Evolutionary conservation across 2,888 invertebrate genomes (phyloP).

Genomic region (Diploptera punctata): DNA sequence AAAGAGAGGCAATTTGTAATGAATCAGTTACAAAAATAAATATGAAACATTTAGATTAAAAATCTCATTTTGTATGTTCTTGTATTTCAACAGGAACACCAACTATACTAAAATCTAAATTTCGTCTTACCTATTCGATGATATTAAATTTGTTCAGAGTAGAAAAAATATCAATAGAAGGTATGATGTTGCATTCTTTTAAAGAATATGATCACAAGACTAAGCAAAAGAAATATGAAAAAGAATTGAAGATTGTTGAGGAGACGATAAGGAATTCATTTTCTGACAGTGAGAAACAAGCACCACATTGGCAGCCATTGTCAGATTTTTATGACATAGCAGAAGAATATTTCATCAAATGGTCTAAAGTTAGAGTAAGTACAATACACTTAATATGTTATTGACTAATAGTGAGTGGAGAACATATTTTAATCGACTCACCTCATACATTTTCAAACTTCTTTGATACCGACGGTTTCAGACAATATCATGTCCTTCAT

Average conservation of each 20-base stretch:
- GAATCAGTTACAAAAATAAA: too few relatives aligned
- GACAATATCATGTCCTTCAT: too few relatives aligned
- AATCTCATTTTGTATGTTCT: not conserved
- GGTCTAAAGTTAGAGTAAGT: conserved; percentile 61
- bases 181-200: conserved; percentile 95
- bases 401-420: too few relatives aligned
- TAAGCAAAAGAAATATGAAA: conserved; percentile 67
- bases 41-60: too few relatives aligned
- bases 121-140: conserved; percentile 96
- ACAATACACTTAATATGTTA: too few relatives aligned
- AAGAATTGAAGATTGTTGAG: conserved; percentile 68
- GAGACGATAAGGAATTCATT: conserved; percentile 56
- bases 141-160: conserved; percentile 85
- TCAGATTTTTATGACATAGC: conserved; percentile 71
- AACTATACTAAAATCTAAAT: conserved; percentile 88
- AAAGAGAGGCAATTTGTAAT: too few relatives aligned
- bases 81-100: conserved; percentile 62
- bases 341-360: conserved; percentile 64
- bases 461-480: too few relatives aligned
- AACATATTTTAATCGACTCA: too few relatives aligned
- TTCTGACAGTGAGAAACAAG: conserved; percentile 59
- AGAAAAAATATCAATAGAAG: conserved; percentile 88
- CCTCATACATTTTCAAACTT: too few relatives aligned
- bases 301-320: conserved; percentile 67
- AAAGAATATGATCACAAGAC: conserved; percentile 63